These are phyloP conservation scores for Apostichopus japonicus DNA, from an alignment of 35 echinoderm and acorn worm species.

Conservation along the genomic window DNA sequence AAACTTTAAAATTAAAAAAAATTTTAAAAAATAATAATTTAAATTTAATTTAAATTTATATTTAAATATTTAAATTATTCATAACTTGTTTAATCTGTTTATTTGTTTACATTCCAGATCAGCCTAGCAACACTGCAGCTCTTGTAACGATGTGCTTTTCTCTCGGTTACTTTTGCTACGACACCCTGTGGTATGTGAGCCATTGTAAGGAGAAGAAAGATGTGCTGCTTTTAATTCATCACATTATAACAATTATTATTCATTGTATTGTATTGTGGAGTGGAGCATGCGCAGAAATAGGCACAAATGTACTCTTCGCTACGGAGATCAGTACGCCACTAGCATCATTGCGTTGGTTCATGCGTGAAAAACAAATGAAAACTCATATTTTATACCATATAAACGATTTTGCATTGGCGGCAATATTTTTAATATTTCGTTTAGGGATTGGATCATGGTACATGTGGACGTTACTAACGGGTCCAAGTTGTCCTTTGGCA, in stretches of 20 bases:
- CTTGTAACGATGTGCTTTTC: neutral
- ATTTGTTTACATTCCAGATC: neutral
- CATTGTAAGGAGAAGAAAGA: conserved; percentile 5
- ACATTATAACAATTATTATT: neutral
- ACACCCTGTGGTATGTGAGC: neutral
- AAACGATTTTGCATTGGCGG: neutral
- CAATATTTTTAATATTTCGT: neutral
- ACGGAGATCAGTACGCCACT: conserved; percentile 11
- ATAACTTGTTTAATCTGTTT: neutral
- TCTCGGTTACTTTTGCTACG: conserved; percentile 20
- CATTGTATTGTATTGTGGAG: neutral
- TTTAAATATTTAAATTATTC: too few species aligned
- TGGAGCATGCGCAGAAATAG: neutral
- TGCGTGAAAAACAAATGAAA: conserved; percentile 17
- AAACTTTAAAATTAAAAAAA: too few species aligned
- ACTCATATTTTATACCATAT: neutral
- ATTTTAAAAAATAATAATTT: too few species aligned
- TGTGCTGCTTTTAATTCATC: neutral
- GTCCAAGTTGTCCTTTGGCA: too few species aligned
- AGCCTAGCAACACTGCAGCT: neutral
- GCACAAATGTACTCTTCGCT: neutral
- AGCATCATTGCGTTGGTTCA: neutral
- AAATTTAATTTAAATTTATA: too few species aligned
- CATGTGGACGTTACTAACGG: neutral
- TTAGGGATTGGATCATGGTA: conserved; percentile 15